Conservation (phyloP, 92 coral and sea anemone species). For the Epizoanthus rinbou region DNA sequence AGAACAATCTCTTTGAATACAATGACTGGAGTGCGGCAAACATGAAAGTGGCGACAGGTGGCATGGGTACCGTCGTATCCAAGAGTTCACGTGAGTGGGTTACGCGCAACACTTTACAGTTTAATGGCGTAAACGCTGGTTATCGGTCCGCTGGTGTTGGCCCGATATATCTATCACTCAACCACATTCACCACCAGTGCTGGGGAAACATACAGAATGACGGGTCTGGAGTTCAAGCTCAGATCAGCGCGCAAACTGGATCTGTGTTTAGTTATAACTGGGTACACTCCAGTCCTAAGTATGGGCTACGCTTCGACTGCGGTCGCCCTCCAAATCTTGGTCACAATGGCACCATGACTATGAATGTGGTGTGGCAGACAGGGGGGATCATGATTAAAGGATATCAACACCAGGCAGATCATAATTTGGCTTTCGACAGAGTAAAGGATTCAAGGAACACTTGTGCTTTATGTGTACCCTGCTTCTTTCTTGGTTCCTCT, state of each 20-base stretch:
- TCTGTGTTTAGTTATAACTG: constrained; percentile 62
- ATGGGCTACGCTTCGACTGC: constrained; percentile 62
- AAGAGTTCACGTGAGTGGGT: constrained; percentile 55
- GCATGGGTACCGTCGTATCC: constrained; percentile 72
- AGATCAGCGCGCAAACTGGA: constrained; percentile 55
- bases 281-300: constrained; percentile 77
- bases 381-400: constrained; percentile 74
- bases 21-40: constrained; percentile 82
- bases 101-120: constrained; percentile 50
- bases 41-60: constrained; percentile 57
- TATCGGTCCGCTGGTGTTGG: constrained; percentile 39
- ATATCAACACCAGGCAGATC: constrained; percentile 54
- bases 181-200: constrained; percentile 79
- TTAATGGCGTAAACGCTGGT: constrained; percentile 55
- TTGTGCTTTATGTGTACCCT: constrained; percentile 70
- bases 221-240: constrained; percentile 63
- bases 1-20: constrained; percentile 75
- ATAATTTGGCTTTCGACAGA: constrained; percentile 70
- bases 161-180: constrained; percentile 44
- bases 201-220: constrained; percentile 86
- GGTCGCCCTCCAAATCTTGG: constrained; percentile 69
- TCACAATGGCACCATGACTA: constrained; percentile 53
- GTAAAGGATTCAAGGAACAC: constrained; percentile 38
- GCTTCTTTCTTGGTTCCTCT: constrained; percentile 53
- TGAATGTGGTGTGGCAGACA: constrained; percentile 72